Percentiles rank a stretch among this genome's conserved stretches.
These are phyloP conservation scores for Nemotelus nigrinus DNA, from an alignment of 2,888 invertebrate species.

Conservation along the genomic window DNA sequence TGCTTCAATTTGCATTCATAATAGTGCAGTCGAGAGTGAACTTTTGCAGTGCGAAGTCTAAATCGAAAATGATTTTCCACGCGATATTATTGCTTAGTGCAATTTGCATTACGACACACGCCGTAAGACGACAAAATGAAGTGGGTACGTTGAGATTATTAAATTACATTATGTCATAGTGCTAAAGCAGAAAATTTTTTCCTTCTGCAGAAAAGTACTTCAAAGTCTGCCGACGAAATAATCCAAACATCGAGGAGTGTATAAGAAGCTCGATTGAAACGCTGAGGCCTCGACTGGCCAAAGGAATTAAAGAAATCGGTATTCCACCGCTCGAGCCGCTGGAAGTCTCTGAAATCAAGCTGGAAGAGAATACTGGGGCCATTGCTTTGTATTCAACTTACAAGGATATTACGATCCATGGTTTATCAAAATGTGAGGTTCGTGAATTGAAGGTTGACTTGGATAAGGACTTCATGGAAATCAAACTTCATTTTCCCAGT, in stretches of 20 bases:
- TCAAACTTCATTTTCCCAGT: conserved; percentile 73
- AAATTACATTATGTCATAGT: background rate
- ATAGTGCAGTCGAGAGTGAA: conserved; percentile 6
- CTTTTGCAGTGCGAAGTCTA: conserved; percentile 14
- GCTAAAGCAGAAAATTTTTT: conserved; percentile 23
- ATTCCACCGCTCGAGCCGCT: conserved; percentile 80
- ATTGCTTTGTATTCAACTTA: conserved; percentile 74
- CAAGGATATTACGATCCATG: conserved; percentile 72
- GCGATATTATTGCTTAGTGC: background rate
- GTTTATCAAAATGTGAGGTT: conserved; percentile 72
- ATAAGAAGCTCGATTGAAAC: conserved; percentile 70
- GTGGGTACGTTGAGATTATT: background rate
- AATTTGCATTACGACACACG: background rate
- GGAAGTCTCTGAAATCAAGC: conserved; percentile 72
- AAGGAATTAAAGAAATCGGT: conserved; percentile 74
- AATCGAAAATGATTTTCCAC: conserved; percentile 5
- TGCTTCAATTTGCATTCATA: conserved; percentile 18
- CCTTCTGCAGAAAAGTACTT: conserved; percentile 72
- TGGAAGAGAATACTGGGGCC: conserved; percentile 76
- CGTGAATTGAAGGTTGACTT: conserved; percentile 68
- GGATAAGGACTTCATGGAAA: conserved; percentile 66
- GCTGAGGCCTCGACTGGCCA: conserved; percentile 68
- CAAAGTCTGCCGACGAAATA: conserved; percentile 73
- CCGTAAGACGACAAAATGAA: background rate
- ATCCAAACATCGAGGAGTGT: conserved; percentile 71